Evolutionary conservation across 2,888 invertebrate species (phyloP), one percentile per base, ranked within the genome.

Genomic region (Gymnocheta viridis): DNA sequence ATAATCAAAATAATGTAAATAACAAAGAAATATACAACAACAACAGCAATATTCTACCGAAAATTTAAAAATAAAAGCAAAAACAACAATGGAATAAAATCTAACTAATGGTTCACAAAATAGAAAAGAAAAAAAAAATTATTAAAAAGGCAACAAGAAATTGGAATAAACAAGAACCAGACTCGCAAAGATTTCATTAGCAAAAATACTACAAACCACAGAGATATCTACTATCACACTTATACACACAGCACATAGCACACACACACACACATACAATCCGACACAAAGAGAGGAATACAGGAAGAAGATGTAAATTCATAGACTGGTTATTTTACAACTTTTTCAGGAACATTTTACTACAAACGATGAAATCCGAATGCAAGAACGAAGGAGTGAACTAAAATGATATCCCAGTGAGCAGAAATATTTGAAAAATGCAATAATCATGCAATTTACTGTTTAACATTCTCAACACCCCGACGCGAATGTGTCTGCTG

Each of bases 1-100:
- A 85, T 78, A 74, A 79, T 76, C 77, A 82, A 78, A 74, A 73
- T 77, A 85, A 80, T 82, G 70, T 32, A 81, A 85, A 82, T 76
- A 80, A 85, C 70, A 85, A 79, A 67, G 82, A 67, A 58, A 49
- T 66, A 47, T 2, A 76, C 44, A 72, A 70, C 38, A 79, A 62
- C 44, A 74, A 58, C 51, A 74, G 54, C 29, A 69, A 67, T 49
- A 6, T 24, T 47, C 19, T 44, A 32, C 27, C 44, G 22, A 58
- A 72, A 74, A 62, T 12, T 22, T n/a, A 66, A 17, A 19, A n/a
- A 47, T 6, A 32, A 32, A 64, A 58, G 69, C 38, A 81, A 78
- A 49, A 62, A 44, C 32, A 66, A 77, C 66, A 77, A 67, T 67
- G 56, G 27, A 24, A 54, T 54, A 27, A 77, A 77, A 77, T 77